phyloP scores from a whole-genome alignment of 2,888 invertebrate species.

The Fragum sueziense region DNA sequence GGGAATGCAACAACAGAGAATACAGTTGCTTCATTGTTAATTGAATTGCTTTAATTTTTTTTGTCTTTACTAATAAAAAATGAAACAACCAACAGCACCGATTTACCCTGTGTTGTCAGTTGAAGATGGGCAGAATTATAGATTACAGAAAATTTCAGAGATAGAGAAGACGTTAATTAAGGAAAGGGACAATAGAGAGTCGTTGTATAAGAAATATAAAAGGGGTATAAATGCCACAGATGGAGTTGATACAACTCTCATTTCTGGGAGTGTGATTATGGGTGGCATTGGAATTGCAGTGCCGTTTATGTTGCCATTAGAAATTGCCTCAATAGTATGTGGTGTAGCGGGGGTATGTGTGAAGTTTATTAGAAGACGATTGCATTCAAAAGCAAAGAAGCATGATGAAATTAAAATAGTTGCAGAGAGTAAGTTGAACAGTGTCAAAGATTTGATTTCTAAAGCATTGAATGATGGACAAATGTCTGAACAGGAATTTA shows the following conservation, averaged over 20 bases:
- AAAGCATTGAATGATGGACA: constrained; percentile 36
- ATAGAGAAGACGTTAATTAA: constrained; percentile 26
- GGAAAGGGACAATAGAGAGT: constrained; percentile 34
- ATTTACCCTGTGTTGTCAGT: constrained; percentile 43
- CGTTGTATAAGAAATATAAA: constrained; percentile 53
- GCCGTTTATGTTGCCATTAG: constrained; percentile 36
- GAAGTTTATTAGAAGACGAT: constrained; percentile 22
- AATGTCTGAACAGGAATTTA: constrained; percentile 34
- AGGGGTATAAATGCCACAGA: constrained; percentile 44
- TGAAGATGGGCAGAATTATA: constrained; percentile 53
- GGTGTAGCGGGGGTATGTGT: constrained; percentile 28
- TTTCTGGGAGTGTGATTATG: constrained; percentile 36
- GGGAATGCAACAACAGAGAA: constrained; percentile 37
- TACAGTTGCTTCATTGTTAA: constrained; percentile 40
- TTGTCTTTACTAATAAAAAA: constrained; percentile 26
- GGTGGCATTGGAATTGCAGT: constrained; percentile 30
- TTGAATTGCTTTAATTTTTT: constrained; percentile 35
- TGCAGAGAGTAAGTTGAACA: constrained; percentile 31
- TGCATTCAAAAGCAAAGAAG: constrained; percentile 31
- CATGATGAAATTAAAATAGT: constrained; percentile 38
- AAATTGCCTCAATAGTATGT: constrained; percentile 40
- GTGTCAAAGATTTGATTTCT: constrained; percentile 36
- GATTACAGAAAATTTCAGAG: constrained; percentile 52
- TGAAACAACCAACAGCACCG: constrained; percentile 49
- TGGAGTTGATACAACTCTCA: constrained; percentile 44